Evolutionary conservation across 2,113 vertebrate species (phyloP), one percentile per base, ranked within the genome.

Genomic region (Thymallus thymallus): DNA sequence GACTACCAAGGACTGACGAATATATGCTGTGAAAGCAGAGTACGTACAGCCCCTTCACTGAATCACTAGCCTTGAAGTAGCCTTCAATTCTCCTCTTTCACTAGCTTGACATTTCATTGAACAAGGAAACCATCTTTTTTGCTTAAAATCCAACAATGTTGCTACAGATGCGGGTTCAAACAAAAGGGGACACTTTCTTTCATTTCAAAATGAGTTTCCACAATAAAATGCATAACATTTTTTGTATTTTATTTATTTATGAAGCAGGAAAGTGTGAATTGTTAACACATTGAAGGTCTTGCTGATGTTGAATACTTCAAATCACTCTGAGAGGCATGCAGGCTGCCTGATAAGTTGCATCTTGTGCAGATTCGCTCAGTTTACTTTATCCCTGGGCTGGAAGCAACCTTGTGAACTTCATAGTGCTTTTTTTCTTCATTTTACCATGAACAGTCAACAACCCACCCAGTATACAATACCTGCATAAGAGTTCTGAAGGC

Each of bases 281-380:
- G 12, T 18, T 65, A 45, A 46, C 74, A 83, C 69, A 78, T 71
- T 82, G 72, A 79, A 81, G 62, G 81, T 85, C 61, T 86, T 76
- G 81, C 76, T 41, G 73, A 30, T 71, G 76, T 87, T 79, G 78
- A 76, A 83, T 66, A 32, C 77, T 72, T 60, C 9, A 41, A 41
- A 41, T 41, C 35, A 16, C 23, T 72, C 69, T 35, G 69, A 85
- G 78, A 84, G 86, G 89, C 89, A 90, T 87, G 88, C 87, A 89
- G 81, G 88, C 81, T 51, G 80, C 68, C 88, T 91, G 91, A 93
- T 93, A 91, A 92, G 85, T 92, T 89, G 82, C 88, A 92, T 91
- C 91, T 92, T 93, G 92, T 89, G 88, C 90, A 88, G 86, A 90
- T 91, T 88, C 89, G 89, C 91, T 92, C 90, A 83, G 89, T 92